Evolutionary conservation across 2,888 invertebrate species (phyloP).

Genomic region (Oxytorus armatus): DNA sequence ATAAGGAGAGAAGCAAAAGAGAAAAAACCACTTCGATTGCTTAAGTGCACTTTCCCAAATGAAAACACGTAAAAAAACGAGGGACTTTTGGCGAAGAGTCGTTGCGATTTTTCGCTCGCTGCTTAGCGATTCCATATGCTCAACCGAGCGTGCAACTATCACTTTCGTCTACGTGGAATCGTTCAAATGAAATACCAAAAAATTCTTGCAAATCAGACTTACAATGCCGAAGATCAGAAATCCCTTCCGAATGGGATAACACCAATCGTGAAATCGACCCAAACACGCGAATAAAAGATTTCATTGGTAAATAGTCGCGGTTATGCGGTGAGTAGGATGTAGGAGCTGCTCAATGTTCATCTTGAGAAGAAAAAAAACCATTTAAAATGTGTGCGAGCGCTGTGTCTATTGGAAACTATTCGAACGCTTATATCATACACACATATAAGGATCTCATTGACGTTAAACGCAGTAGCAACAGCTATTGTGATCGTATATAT

Average conservation of each 20-base stretch:
- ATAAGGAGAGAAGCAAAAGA: background rate
- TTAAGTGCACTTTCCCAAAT: conserved; percentile 58
- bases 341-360: conserved; percentile 2
- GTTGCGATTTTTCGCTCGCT: conserved; percentile 1
- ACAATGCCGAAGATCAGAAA: too few relatives aligned
- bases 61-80: conserved; percentile 45
- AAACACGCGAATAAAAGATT: conserved; percentile 49
- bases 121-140: conserved; percentile 12
- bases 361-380: background rate
- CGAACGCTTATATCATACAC: conserved; percentile 33
- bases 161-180: too few relatives aligned
- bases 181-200: background rate
- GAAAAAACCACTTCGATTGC: background rate
- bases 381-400: background rate
- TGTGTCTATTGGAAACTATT: background rate
- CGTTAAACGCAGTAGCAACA: conserved; percentile 31
- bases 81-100: background rate
- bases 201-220: background rate
- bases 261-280: conserved; percentile 50
- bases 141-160: conserved; percentile 18
- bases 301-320: conserved; percentile 30
- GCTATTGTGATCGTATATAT: conserved; percentile 51
- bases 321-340: conserved; percentile 50
- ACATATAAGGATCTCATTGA: conserved; percentile 17
- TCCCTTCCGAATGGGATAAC: too few relatives aligned